Conservation (phyloP, 1,140 invertebrate species). For the Leptopilina boulardi region DNA sequence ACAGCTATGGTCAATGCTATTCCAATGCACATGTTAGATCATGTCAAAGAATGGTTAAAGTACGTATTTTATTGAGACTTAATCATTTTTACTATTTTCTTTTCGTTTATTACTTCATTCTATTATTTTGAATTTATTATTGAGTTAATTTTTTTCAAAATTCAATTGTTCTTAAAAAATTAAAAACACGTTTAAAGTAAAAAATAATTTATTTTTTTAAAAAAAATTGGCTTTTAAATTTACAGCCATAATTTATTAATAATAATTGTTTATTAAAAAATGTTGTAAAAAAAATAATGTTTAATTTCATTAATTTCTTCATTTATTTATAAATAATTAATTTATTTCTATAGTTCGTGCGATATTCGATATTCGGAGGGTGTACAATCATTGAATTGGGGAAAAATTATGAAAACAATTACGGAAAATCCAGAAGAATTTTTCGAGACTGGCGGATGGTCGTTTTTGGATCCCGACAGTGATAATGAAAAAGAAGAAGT, state of each 20-base stretch:
- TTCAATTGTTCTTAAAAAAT: too few relatives aligned
- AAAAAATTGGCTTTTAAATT: neutral
- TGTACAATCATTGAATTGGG: constrained; percentile 99
- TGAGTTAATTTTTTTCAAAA: constrained; percentile 31
- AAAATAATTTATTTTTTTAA: constrained; percentile 35
- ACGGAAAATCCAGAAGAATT: constrained; percentile 99
- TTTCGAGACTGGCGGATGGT: constrained; percentile 99
- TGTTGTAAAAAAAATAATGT: constrained; percentile 31
- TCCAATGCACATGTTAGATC: constrained; percentile 98
- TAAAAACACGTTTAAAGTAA: too few relatives aligned
- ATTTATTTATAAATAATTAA: constrained; percentile 39
- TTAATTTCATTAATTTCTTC: constrained; percentile 29
- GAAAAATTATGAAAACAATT: constrained; percentile 99
- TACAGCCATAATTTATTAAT: too few relatives aligned
- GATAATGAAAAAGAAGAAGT: constrained; percentile 85
- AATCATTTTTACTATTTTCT: constrained; percentile 38
- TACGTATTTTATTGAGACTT: constrained; percentile 75
- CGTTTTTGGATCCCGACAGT: constrained; percentile 96
- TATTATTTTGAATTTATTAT: constrained; percentile 4
- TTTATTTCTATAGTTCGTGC: constrained; percentile 83
- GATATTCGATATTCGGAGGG: constrained; percentile 99
- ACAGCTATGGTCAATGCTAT: constrained; percentile 98
- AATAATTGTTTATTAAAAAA: too few relatives aligned
- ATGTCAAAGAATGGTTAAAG: constrained; percentile 99
- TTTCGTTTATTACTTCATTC: too few relatives aligned